A percentile compares a stretch with the other conserved stretches of the same genome.
These are phyloP conservation scores for Ophion obscuratus DNA, from an alignment of 2,888 invertebrate species.

Conservation along the genomic window DNA sequence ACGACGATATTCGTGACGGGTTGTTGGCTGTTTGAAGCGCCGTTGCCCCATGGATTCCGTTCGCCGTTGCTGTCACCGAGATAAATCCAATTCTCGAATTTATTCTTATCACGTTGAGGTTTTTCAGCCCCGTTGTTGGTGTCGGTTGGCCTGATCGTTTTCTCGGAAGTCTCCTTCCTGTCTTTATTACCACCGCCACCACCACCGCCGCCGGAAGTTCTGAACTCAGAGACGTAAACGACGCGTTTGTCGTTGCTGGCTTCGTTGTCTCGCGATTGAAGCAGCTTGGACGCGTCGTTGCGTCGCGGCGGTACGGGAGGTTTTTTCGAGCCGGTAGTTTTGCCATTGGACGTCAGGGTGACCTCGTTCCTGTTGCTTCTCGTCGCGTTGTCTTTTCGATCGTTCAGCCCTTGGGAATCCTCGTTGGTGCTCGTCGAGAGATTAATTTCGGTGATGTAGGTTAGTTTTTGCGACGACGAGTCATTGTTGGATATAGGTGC, in stretches of 20 bases:
- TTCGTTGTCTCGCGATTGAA: conserved; percentile 68
- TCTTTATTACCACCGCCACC: conserved; percentile 40
- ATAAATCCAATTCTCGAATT: conserved; percentile 83
- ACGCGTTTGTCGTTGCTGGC: conserved; percentile 76
- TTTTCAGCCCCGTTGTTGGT: conserved; percentile 34
- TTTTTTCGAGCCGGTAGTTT: conserved; percentile 78
- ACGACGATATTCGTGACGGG: conserved; percentile 80
- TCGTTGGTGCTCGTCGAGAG: conserved; percentile 83
- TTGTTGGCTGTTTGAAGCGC: conserved; percentile 77
- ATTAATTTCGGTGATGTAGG: conserved; percentile 91
- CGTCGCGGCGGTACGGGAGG: conserved; percentile 85
- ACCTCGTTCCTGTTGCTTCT: conserved; percentile 70
- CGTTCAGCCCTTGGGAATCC: conserved; percentile 19
- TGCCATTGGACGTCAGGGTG: conserved; percentile 79
- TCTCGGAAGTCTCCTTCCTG: conserved; percentile 52
- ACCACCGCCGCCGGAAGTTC: conserved; percentile 65
- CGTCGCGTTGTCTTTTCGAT: conserved; percentile 57
- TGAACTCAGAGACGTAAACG: conserved; percentile 82
- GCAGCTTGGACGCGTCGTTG: conserved; percentile 81
- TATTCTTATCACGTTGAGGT: conserved; percentile 66
- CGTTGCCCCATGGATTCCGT: conserved; percentile 76
- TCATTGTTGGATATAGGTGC: conserved; percentile 75
- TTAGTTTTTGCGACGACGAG: conserved; percentile 83
- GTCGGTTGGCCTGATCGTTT: conserved; percentile 63
- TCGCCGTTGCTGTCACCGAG: conserved; percentile 79